Evolutionary conservation across 2,113 vertebrate genomes (phyloP).

Genomic region (Columbina picui): DNA sequence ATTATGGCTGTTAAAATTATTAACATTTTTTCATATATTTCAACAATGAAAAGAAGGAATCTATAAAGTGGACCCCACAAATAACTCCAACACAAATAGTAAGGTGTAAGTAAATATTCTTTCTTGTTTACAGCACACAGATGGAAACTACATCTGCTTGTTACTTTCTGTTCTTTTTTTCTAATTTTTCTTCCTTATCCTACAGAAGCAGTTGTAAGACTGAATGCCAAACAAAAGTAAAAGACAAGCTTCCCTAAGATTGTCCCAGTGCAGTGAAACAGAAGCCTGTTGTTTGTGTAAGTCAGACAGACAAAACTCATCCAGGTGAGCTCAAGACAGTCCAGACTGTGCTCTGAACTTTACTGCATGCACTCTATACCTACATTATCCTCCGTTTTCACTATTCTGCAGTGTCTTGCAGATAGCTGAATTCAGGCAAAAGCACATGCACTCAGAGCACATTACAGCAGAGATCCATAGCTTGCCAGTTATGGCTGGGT

Average conservation of each 20-base stretch:
- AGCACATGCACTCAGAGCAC: neutral
- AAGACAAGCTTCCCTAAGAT: neutral
- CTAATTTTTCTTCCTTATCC: neutral
- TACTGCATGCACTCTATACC: neutral
- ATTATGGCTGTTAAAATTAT: neutral
- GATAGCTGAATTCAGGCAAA: neutral
- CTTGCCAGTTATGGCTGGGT: neutral
- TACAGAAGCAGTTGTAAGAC: neutral
- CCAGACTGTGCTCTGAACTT: neutral
- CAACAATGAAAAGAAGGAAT: neutral
- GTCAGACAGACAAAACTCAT: neutral
- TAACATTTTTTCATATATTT: neutral
- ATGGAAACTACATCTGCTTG: neutral
- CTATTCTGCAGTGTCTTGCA: neutral
- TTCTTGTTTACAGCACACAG: neutral
- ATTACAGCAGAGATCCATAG: neutral
- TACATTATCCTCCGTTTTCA: neutral
- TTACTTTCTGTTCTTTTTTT: neutral
- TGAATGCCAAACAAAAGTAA: neutral
- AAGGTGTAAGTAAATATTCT: neutral
- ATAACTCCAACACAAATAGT: neutral
- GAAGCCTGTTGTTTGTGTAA: neutral
- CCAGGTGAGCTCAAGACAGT: neutral
- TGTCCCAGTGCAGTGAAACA: neutral
- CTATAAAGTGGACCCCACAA: rapidly evolving